These are phyloP conservation scores for Oasisia sp. DNA, from an alignment of 2,888 invertebrate species.

Conservation along the genomic window DNA sequence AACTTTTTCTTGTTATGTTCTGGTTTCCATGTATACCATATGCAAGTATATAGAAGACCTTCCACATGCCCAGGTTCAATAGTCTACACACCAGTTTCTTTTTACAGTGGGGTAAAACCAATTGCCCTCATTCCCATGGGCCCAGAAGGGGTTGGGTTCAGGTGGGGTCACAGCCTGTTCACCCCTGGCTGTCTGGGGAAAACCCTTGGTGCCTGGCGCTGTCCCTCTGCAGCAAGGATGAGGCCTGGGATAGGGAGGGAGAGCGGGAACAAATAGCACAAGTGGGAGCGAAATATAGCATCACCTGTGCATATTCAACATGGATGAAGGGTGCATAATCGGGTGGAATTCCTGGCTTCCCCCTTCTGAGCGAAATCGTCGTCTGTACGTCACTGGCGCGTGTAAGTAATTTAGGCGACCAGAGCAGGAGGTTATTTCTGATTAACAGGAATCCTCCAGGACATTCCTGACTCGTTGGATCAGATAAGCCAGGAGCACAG, in stretches of 20 bases:
- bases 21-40: background rate
- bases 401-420: background rate
- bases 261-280: background rate
- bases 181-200: background rate
- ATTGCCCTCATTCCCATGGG: slow-evolving; percentile 17
- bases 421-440: background rate
- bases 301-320: background rate
- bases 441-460: background rate
- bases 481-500: background rate
- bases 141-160: background rate
- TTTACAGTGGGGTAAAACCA: background rate
- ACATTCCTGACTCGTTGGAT: background rate
- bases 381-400: background rate
- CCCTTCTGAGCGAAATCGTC: background rate
- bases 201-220: background rate
- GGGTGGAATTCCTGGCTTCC: background rate
- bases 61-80: background rate
- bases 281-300: background rate
- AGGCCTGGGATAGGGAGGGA: background rate
- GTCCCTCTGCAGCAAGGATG: background rate
- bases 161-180: background rate
- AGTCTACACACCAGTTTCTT: background rate
- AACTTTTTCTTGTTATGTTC: background rate
- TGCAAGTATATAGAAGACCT: background rate
- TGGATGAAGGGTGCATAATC: background rate